A percentile compares a stretch with the other conserved stretches of the same genome.
phyloP scores from a whole-genome alignment of 2,113 vertebrate species.

The Daubentonia madagascariensis region DNA sequence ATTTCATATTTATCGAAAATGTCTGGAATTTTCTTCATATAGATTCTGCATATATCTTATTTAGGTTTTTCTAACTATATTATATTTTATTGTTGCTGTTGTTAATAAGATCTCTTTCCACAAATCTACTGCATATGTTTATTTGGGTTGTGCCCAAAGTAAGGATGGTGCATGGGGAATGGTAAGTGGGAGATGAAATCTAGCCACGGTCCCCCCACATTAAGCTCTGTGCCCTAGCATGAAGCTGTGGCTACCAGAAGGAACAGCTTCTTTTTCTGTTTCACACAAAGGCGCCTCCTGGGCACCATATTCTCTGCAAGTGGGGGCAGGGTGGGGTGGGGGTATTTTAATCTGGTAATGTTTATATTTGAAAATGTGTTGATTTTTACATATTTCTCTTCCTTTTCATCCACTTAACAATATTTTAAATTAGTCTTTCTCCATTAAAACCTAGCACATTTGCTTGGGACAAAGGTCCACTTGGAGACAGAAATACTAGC shows the following conservation, averaged over 20 bases:
- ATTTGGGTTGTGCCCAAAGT: not conserved
- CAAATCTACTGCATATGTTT: not conserved
- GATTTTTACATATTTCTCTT: not conserved
- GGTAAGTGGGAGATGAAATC: not conserved
- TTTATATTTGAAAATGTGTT: not conserved
- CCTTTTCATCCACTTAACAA: not conserved
- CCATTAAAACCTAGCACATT: not conserved
- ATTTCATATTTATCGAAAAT: not conserved
- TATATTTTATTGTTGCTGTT: not conserved
- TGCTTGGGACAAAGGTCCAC: not conserved
- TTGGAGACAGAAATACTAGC: not conserved
- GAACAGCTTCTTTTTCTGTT: not conserved
- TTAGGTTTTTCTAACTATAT: not conserved
- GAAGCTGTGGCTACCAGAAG: not conserved
- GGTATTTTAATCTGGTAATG: not conserved
- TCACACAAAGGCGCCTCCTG: not conserved
- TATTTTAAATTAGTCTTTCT: not conserved
- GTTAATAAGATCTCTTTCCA: not conserved
- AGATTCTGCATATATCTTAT: not conserved
- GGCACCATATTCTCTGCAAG: not conserved
- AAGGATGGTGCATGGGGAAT: not conserved
- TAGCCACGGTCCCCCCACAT: not conserved
- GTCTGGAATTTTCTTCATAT: not conserved
- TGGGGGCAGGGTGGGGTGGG: not conserved
- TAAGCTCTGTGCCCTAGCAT: not conserved